Evolutionary conservation across 2,797 vertebrate genomes (phyloP).

Genomic region (Myotis vivesi): DNA sequence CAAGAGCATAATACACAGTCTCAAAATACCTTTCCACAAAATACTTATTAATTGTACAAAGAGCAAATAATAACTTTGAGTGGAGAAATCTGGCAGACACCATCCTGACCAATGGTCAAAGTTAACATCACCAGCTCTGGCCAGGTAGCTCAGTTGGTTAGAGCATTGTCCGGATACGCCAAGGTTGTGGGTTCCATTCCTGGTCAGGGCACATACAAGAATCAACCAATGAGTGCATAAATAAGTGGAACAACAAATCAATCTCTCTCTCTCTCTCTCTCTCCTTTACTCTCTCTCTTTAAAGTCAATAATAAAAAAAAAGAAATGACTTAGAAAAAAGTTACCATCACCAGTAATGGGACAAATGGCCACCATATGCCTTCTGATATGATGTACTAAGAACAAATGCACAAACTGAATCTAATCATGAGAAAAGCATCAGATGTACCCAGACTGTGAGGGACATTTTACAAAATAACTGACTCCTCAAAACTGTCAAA

Average conservation of each 20-base stretch:
- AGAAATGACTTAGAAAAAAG: not conserved
- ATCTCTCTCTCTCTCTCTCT: not conserved
- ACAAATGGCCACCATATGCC: not conserved
- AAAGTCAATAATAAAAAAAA: not conserved
- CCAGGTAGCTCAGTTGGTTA: not conserved
- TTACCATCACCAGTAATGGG: not conserved
- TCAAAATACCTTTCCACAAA: not conserved
- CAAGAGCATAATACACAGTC: not conserved
- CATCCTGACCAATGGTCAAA: not conserved
- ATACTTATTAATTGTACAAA: not conserved
- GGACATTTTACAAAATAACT: slow-evolving; percentile 13
- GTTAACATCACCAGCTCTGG: not conserved
- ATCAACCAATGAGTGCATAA: not conserved
- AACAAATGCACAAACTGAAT: not conserved
- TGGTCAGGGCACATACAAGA: not conserved
- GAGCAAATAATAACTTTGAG: not conserved
- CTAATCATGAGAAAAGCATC: not conserved
- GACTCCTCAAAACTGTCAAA: slow-evolving; percentile 29
- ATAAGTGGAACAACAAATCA: not conserved
- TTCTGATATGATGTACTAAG: not conserved
- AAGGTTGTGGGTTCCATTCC: not conserved
- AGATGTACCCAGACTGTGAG: not conserved
- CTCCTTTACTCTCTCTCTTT: not conserved
- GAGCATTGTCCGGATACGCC: not conserved
- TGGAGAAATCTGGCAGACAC: not conserved